Percentiles rank a stretch among this genome's conserved stretches.
Conservation (phyloP, 2,797 vertebrate species). For the Glyptemys insculpta region DNA sequence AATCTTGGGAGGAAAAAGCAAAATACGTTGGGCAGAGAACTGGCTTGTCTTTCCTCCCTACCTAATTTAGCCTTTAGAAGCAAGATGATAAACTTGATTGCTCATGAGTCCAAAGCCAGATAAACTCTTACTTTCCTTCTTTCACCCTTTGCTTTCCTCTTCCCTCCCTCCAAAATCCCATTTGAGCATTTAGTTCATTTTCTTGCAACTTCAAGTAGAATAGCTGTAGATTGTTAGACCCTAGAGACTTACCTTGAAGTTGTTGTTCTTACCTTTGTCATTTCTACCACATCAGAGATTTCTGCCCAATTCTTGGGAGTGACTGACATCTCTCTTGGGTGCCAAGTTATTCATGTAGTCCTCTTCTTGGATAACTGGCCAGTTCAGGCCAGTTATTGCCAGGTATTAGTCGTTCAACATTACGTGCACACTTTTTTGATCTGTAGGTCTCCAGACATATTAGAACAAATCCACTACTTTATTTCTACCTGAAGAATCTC, state of each 20-base stretch:
- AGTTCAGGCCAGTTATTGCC: background rate
- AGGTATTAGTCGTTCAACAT: fast-evolving
- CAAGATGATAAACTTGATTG: background rate
- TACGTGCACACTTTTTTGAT: background rate
- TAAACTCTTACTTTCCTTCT: background rate
- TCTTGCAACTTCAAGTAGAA: background rate
- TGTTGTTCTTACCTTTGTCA: background rate
- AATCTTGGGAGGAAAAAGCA: background rate
- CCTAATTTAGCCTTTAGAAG: background rate
- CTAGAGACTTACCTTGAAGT: background rate
- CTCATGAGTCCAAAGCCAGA: background rate
- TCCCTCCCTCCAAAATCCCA: background rate
- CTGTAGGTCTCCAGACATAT: background rate
- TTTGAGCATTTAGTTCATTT: background rate
- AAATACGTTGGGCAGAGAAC: background rate
- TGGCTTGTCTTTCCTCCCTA: background rate
- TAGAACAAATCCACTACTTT: background rate
- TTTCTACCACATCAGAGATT: background rate
- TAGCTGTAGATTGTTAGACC: background rate
- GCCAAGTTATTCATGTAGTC: background rate
- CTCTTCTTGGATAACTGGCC: background rate
- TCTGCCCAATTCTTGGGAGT: background rate
- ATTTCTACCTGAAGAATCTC: background rate
- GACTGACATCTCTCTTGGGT: background rate
- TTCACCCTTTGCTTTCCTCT: fast-evolving